phyloP scores from a whole-genome alignment of 2,797 vertebrate genomes.

The Pangasius larnaudii region DNA sequence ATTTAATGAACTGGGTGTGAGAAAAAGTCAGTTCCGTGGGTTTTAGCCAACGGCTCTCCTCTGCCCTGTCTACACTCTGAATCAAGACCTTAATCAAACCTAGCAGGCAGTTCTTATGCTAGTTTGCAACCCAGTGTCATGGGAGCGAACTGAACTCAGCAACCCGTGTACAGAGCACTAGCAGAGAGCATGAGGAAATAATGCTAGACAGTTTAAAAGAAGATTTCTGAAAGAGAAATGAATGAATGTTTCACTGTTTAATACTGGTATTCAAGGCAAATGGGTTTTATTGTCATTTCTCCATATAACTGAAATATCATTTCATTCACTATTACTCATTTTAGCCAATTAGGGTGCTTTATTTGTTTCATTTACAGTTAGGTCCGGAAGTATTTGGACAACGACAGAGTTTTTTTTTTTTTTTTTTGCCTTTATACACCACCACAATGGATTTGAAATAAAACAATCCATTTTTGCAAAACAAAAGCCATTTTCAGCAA shows the following conservation, averaged over 20 bases:
- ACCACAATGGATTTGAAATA: too few relatives aligned
- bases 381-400: too few relatives aligned
- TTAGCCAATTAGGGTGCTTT: background rate
- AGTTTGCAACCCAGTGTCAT: background rate
- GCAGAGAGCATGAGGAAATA: background rate
- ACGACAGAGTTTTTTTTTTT: too few relatives aligned
- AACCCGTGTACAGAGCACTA: background rate
- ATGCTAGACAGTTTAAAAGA: background rate
- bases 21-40: conserved; percentile 14
- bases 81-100: conserved; percentile 34
- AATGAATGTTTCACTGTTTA: background rate
- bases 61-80: background rate
- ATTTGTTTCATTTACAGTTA: background rate
- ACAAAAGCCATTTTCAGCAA: too few relatives aligned
- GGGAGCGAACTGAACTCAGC: conserved; percentile 11
- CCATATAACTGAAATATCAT: background rate
- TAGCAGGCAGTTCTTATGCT: conserved; percentile 17
- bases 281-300: background rate
- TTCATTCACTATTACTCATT: background rate
- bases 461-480: too few relatives aligned
- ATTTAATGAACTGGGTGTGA: conserved; percentile 38
- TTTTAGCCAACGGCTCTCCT: conserved; percentile 24
- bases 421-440: too few relatives aligned
- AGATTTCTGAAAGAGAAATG: background rate
- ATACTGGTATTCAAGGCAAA: background rate